These are phyloP conservation scores for Caenorhabditis sulstoni DNA, from an alignment of 2,888 invertebrate species.

Conservation along the genomic window DNA sequence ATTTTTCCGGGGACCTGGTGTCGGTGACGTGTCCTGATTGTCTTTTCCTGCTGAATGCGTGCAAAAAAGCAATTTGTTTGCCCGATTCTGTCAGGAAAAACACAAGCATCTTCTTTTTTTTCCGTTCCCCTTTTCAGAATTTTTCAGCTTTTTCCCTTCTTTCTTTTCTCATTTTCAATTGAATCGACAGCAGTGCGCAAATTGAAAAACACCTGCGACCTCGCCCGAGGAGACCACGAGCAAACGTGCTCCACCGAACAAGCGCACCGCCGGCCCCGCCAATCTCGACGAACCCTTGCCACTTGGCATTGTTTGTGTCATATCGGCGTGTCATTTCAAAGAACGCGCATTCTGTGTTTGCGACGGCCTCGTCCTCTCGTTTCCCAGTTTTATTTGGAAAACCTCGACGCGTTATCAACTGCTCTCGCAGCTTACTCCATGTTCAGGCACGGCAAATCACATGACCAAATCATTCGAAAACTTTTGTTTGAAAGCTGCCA, in stretches of 20 bases:
- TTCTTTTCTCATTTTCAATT: no score
- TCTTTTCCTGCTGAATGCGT: no score
- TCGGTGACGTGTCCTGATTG: no score
- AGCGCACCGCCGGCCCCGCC: background rate
- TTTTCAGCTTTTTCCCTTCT: no score
- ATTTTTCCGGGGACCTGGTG: no score
- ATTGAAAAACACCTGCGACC: background rate
- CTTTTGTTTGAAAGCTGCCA: no score
- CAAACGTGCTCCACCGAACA: slow-evolving; percentile 24
- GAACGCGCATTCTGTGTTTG: slow-evolving; percentile 30
- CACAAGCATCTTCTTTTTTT: no score
- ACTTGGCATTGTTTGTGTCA: slow-evolving; percentile 15
- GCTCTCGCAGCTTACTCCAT: background rate
- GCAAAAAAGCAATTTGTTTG: no score
- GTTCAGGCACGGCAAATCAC: slow-evolving; percentile 3
- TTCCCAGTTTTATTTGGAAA: slow-evolving; percentile 9
- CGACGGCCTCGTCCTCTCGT: background rate
- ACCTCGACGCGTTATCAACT: slow-evolving; percentile 16
- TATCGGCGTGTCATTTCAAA: slow-evolving; percentile 9
- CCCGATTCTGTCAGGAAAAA: no score
- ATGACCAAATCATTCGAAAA: slow-evolving; percentile 23
- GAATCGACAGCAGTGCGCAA: no score
- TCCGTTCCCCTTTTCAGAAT: no score
- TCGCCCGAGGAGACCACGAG: background rate
- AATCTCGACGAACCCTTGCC: background rate